Evolutionary conservation across 2,113 vertebrate genomes (phyloP), one percentile per base, ranked within the genome.

Genomic region (Sialia sialis): DNA sequence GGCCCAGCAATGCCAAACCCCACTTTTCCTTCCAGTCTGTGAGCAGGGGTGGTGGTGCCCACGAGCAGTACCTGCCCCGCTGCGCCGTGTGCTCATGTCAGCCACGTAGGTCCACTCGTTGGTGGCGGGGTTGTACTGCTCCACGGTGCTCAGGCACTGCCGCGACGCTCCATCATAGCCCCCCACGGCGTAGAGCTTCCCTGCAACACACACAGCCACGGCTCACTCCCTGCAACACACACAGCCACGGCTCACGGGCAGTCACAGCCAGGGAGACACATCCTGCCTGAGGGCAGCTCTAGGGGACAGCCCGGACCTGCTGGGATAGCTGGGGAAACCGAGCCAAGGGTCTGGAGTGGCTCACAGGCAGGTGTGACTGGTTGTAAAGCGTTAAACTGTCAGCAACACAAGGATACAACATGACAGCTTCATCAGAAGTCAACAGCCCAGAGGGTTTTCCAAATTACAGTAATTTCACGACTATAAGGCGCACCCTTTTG

Each of bases 21-120:
- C 43, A 3, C 11, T 54, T 56, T 5, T 10, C 9, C 36, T 21
- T 8, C 12, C 62, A 7, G 46, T 5, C 6, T 3, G 0, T 0
- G 20, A 62, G 60, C 59, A 34, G 68, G 43, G 59, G 16, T 13
- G 10, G 12, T 1, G 20, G 52, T 0, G 9, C n/a, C 25, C 39
- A 15, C 1, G 14, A 7, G 83, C 83, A 4, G 69, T 98, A 99
- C 99, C 99, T 98, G 99, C 99, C 38, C 99, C 99, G 21, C 99
- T 99, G 89, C 99, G 99, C 26, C 99, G 98, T 9, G 99, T 99
- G 97, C 99, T 99, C 99, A 99, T 99, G 97, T 99, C 99, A 0
- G 99, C 98, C 21, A 99, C 98, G 0, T 99, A 99, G 11, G 97
- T 97, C 99, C 99, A 99, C 73, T 99, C 98, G 8, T 99, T 99